Evolutionary conservation across 2,888 invertebrate genomes (phyloP).

Genomic region (Cephus rjabovi): DNA sequence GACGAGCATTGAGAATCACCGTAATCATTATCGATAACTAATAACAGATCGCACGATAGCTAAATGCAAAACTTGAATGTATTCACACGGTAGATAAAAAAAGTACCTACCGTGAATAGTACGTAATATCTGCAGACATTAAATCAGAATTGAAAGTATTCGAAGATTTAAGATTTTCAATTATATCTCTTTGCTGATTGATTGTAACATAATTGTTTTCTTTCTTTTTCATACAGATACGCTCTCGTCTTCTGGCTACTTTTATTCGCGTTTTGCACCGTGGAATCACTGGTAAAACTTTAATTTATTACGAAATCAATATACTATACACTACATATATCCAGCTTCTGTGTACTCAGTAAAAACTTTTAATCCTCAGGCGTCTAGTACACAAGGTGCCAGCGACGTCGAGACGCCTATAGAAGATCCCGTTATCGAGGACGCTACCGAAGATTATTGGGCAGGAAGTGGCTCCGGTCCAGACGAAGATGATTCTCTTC

Average conservation of each 20-base stretch:
- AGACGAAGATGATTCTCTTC: slow-evolving; percentile 56
- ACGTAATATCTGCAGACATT: neutral
- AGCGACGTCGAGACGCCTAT: slow-evolving; percentile 46
- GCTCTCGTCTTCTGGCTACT: slow-evolving; percentile 52
- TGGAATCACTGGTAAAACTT: neutral
- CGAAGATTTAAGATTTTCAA: neutral
- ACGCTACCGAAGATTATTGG: slow-evolving; percentile 64
- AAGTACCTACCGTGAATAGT: neutral
- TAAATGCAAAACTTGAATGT: neutral
- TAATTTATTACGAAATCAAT: neutral
- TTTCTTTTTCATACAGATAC: slow-evolving; percentile 53
- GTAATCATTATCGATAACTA: slow-evolving; percentile 28
- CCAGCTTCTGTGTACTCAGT: neutral
- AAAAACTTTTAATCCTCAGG: slow-evolving; percentile 27
- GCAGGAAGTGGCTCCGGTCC: slow-evolving; percentile 62
- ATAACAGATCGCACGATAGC: slow-evolving; percentile 20
- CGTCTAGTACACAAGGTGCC: slow-evolving; percentile 44
- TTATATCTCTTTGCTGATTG: neutral
- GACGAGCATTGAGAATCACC: neutral
- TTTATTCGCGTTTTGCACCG: neutral
- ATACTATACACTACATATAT: neutral
- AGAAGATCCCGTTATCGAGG: slow-evolving; percentile 52
- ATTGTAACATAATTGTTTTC: slow-evolving; percentile 9
- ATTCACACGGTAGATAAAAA: neutral
- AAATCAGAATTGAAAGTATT: neutral